These are phyloP conservation scores for Polyommatus icarus DNA, from an alignment of 2,888 invertebrate genomes.

Conservation along the genomic window DNA sequence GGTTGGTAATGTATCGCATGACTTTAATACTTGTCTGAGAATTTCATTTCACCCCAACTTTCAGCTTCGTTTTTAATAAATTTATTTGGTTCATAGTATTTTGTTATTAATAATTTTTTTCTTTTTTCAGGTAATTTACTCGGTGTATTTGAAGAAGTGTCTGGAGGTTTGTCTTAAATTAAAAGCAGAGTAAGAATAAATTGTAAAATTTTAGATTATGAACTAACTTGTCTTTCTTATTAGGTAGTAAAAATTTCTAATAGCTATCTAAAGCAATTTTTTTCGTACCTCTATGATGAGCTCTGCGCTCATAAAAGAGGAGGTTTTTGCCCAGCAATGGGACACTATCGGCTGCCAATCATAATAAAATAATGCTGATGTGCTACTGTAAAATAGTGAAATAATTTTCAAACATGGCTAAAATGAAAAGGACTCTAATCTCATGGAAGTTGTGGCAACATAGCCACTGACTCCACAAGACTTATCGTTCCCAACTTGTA, in stretches of 20 bases:
- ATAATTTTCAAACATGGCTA: background rate
- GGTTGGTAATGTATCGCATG: constrained; percentile 22
- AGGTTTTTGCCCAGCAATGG: background rate
- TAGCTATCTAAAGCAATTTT: too few species aligned
- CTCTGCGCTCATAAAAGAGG: too few species aligned
- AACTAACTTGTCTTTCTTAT: too few species aligned
- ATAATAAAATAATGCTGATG: background rate
- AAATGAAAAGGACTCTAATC: background rate
- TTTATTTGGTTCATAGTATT: background rate
- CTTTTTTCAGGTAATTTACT: constrained; percentile 15
- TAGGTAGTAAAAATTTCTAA: too few species aligned
- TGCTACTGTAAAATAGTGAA: background rate
- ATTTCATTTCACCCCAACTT: constrained; percentile 9
- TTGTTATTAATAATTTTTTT: background rate
- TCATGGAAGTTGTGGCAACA: background rate
- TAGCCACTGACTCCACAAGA: background rate
- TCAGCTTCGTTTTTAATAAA: constrained; percentile 3
- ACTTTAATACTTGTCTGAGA: constrained; percentile 17
- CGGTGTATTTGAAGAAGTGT: background rate
- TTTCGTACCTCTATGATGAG: too few species aligned
- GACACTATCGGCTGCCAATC: background rate
- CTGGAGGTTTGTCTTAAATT: background rate
- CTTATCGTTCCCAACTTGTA: constrained; percentile 2
- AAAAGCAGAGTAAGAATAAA: background rate
- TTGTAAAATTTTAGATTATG: background rate